These are phyloP conservation scores for Heliothis peltigera DNA, from an alignment of 2,888 invertebrate species.

Conservation along the genomic window DNA sequence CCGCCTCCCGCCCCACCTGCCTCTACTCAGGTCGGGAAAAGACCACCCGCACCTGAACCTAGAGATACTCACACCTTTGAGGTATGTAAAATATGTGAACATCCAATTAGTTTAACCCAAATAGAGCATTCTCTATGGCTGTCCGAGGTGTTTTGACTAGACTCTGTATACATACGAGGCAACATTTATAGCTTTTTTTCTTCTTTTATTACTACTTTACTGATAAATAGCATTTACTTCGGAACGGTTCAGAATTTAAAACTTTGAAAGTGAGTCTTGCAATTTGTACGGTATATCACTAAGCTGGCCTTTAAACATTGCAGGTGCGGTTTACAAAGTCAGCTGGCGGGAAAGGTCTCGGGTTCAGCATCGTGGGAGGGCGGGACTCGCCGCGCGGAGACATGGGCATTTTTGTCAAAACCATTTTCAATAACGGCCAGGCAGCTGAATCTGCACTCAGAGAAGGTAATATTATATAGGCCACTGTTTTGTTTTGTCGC, in stretches of 20 bases:
- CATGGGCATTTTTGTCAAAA: slow-evolving; percentile 97
- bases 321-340: slow-evolving; percentile 94
- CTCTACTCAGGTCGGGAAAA: slow-evolving; percentile 68
- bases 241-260: neutral
- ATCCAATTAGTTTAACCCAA: neutral
- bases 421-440: slow-evolving; percentile 95
- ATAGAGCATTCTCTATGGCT: too few relatives aligned
- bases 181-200: too few relatives aligned
- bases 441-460: slow-evolving; percentile 94
- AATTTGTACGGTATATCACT: slow-evolving; percentile 23
- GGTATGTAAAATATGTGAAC: slow-evolving; percentile 73
- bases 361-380: slow-evolving; percentile 97
- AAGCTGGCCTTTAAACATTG: slow-evolving; percentile 42
- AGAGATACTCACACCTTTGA: slow-evolving; percentile 84
- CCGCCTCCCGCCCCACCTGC: slow-evolving; percentile 82
- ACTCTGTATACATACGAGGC: too few relatives aligned
- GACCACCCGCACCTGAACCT: slow-evolving; percentile 85
- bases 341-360: slow-evolving; percentile 95
- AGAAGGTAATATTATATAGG: slow-evolving; percentile 91
- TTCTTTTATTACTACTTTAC: too few relatives aligned
- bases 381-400: slow-evolving; percentile 95
- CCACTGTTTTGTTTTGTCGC: neutral
- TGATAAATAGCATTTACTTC: neutral
- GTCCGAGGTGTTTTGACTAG: too few relatives aligned
- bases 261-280: neutral